These are phyloP conservation scores for Dipodomys ordii DNA, from an alignment of 2,113 vertebrate genomes.

Conservation along the genomic window DNA sequence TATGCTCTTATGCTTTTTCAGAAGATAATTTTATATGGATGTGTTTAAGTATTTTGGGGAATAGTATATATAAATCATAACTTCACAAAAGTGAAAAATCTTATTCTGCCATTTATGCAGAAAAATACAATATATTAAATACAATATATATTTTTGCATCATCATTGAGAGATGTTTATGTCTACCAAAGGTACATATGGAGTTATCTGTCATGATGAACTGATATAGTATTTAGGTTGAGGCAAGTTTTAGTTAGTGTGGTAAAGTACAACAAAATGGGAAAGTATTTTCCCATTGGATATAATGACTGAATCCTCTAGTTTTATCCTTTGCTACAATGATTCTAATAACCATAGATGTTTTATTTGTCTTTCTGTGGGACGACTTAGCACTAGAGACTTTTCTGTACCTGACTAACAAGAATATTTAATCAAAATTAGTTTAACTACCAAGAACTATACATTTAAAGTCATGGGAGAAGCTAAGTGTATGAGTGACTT, in stretches of 20 bases:
- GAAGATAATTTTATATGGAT: neutral
- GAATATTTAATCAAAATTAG: conserved; percentile 40
- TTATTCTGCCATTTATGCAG: neutral
- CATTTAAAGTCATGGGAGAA: neutral
- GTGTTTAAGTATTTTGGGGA: neutral
- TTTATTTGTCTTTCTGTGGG: neutral
- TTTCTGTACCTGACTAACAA: neutral
- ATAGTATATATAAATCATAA: neutral
- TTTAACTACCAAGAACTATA: neutral
- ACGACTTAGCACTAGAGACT: neutral
- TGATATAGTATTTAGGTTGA: neutral
- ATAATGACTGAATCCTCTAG: neutral
- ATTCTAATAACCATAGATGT: neutral
- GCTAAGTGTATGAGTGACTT: neutral
- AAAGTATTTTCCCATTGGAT: neutral
- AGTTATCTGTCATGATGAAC: neutral
- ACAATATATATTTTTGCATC: neutral
- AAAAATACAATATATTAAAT: neutral
- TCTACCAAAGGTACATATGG: neutral
- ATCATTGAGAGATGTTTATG: neutral
- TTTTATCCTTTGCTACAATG: neutral
- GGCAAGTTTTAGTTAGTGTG: neutral
- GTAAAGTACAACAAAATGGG: neutral
- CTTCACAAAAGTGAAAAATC: neutral
- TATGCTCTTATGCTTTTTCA: neutral